Evolutionary conservation across 2,113 vertebrate species (phyloP).

Genomic region (Pomatostomus ruficeps): DNA sequence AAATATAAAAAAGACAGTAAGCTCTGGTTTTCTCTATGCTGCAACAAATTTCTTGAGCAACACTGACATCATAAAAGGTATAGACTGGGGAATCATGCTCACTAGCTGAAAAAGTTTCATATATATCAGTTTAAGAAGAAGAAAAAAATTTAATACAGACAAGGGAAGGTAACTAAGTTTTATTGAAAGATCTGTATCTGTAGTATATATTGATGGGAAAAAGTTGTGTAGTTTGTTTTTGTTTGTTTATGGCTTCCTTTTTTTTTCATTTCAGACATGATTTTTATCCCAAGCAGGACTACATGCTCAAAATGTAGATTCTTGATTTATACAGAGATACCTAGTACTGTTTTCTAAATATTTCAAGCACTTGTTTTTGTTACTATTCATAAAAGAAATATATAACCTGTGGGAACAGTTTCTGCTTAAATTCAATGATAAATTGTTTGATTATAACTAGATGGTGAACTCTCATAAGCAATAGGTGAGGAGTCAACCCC

Average conservation of each 20-base stretch:
- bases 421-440: not conserved
- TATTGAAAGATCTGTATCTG: not conserved
- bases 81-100: slow-evolving; percentile 7
- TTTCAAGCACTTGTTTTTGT: not conserved
- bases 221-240: not conserved
- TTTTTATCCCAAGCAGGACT: slow-evolving; percentile 6
- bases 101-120: not conserved
- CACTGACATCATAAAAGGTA: not conserved
- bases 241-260: not conserved
- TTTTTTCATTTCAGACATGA: not conserved
- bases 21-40: slow-evolving; percentile 13
- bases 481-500: not conserved
- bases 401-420: not conserved
- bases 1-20: slow-evolving; percentile 28
- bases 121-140: not conserved
- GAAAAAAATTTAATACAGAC: not conserved
- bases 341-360: not conserved
- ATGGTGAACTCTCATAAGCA: not conserved
- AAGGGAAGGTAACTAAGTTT: not conserved
- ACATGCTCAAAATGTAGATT: not conserved
- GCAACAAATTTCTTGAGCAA: not conserved
- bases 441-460: not conserved
- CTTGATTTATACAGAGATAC: not conserved
- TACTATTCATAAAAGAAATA: not conserved
- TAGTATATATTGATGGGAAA: not conserved